Evolutionary conservation across 1,140 invertebrate species (phyloP), one percentile per base, ranked within the genome.

Genomic region (Hormaphis cornu): DNA sequence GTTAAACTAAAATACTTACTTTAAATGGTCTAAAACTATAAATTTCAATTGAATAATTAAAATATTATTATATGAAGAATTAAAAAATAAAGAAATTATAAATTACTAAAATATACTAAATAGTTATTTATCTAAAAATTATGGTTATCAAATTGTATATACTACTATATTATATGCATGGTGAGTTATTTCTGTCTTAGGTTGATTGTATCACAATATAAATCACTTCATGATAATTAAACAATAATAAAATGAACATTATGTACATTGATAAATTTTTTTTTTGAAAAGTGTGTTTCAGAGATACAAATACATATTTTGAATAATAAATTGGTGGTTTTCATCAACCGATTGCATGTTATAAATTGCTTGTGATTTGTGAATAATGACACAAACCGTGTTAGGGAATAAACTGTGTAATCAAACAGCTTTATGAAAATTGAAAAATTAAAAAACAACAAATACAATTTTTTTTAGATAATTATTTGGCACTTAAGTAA

Each of bases 401-500:
- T n/a, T n/a, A n/a, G n/a, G n/a, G n/a, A n/a, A n/a, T n/a, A n/a
- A n/a, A n/a, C n/a, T n/a, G 12, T 0, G 22, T 37, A 56, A 37
- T 22, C 5, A 56, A 26, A 37, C 14, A 4, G n/a, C n/a, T n/a
- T 56, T 22, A 56, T 56, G 22, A 56, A 24, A 48, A 48, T 48
- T 20, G 20, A 48, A 48, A 48, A 18, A 44, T 44, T 44, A 7
- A 37, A 56, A 37, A 37, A 37, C 6, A 56, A n/a, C 33, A 2
- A 37, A 56, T 35, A 5, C 20, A 56, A 22, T 22, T 56, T n/a
- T 56, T 56, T 8, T 12, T 35, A 35, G 24, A 58, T 40, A 37
- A 16, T 40, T 58, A 37, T 58, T 58, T 58, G 54, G 54, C 54
- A 58, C 54, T 58, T 58, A 35, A 20, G 54, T 58, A 37, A 58